Evolutionary conservation across 2,888 invertebrate genomes (phyloP), one percentile per base, ranked within the genome.

Genomic region (Apamea epomidion): DNA sequence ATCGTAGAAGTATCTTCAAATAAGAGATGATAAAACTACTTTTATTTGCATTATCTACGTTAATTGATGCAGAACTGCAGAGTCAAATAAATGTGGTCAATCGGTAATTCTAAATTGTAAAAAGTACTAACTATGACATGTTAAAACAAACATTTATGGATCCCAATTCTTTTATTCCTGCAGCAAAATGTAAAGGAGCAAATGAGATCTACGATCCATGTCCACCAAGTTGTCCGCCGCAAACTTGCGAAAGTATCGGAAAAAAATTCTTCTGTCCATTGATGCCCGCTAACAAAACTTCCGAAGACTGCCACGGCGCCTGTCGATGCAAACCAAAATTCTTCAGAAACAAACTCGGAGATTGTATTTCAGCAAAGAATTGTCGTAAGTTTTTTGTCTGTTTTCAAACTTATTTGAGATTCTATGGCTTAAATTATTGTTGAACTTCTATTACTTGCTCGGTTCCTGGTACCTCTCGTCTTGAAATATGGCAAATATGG

Each of bases 291-390:
- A 73, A 73, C 45, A 48, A 73, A 73, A 78, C 76, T 58, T 78
- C 68, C 6, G 7, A 74, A 12, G 45, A 81, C 14, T 89, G 88
- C 69, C 65, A 45, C 25, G 86, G 87, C 10, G 80, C 74, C 16
- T 94, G 94, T 79, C 86, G 88, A 48, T 94, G 94, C 67, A 88
- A 91, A 48, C 45, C 83, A 21, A 91, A 91, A 21, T 92, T 79
- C 69, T 92, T 78, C 58, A 92, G 91, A 74, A 90, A 91, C 69
- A 75, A 77, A 25, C 29, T 85, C 32, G 89, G 90, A 16, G 71
- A 89, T 14, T 92, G 92, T 42, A 87, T 91, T 54, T 75, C 85
- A 25, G 81, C 32, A 68, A 71, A 76, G 32, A 45, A 92, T 37
- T 91, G 92, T 64, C 67, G 91, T 91, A 87, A 87, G 90, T 92